phyloP scores from a whole-genome alignment of 2,888 invertebrate genomes.

The Allolobophora icterica region DNA sequence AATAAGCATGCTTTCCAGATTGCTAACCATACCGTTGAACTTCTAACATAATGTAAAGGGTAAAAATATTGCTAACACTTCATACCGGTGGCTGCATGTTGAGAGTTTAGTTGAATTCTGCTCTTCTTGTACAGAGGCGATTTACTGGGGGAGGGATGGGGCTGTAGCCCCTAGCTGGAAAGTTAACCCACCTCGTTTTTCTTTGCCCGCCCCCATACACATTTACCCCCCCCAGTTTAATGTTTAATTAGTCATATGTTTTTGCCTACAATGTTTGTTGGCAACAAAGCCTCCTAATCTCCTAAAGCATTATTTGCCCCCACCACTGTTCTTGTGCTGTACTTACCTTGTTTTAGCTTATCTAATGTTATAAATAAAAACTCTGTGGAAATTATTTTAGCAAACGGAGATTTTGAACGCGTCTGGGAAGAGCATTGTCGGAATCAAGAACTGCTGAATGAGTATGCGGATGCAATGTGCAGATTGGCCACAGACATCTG shows the following conservation, averaged over 20 bases:
- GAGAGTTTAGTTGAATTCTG: neutral
- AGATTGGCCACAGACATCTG: constrained; percentile 61
- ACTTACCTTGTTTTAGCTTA: neutral
- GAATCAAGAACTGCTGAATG: constrained; percentile 52
- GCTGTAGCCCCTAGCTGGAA: too few relatives aligned
- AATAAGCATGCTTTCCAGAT: neutral
- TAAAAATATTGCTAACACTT: too few relatives aligned
- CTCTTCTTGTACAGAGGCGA: neutral
- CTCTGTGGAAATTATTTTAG: constrained; percentile 37
- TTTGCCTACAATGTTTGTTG: too few relatives aligned
- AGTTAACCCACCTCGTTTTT: too few relatives aligned
- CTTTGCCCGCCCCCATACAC: too few relatives aligned
- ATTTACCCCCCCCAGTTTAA: too few relatives aligned
- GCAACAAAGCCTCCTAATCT: too few relatives aligned
- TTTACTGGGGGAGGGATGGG: too few relatives aligned
- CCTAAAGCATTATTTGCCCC: too few relatives aligned
- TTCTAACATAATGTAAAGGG: too few relatives aligned
- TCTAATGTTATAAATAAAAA: neutral
- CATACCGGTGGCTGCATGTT: neutral
- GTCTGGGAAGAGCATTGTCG: constrained; percentile 60
- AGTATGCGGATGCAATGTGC: constrained; percentile 63
- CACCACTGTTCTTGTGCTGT: too few relatives aligned
- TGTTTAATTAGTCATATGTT: too few relatives aligned
- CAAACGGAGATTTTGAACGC: constrained; percentile 51
- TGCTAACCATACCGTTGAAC: neutral